phyloP scores from a whole-genome alignment of 1,140 invertebrate genomes.

The Galleria mellonella region DNA sequence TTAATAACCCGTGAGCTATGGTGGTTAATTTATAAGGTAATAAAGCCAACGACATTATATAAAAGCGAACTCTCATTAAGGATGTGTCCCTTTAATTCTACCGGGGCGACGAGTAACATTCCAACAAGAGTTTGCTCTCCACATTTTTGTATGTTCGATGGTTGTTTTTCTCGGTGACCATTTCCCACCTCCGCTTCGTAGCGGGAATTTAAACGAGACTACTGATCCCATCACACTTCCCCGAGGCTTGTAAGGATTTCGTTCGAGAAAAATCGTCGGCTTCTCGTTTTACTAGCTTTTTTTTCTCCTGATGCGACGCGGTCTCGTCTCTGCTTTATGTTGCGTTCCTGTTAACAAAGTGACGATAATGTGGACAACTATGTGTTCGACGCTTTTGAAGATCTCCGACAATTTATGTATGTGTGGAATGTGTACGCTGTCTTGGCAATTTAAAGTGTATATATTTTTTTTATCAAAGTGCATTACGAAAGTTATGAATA shows the following conservation, averaged over 20 bases:
- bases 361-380: background rate
- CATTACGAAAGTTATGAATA: too few relatives aligned
- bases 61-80: slow-evolving; percentile 45
- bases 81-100: slow-evolving; percentile 34
- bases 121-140: slow-evolving; percentile 48
- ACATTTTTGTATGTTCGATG: slow-evolving; percentile 45
- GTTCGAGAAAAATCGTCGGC: slow-evolving; percentile 20
- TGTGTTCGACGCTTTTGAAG: too few relatives aligned
- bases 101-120: slow-evolving; percentile 38
- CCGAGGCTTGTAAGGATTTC: slow-evolving; percentile 22
- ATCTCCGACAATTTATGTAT: too few relatives aligned
- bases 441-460: slow-evolving; percentile 10
- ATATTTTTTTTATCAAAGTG: background rate
- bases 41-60: slow-evolving; percentile 24
- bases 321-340: slow-evolving; percentile 11
- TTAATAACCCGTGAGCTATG: slow-evolving; percentile 12
- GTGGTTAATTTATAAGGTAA: slow-evolving; percentile 45
- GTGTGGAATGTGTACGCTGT: too few relatives aligned
- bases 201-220: slow-evolving; percentile 51
- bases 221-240: slow-evolving; percentile 26
- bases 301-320: slow-evolving; percentile 6
- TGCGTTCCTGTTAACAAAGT: slow-evolving; percentile 20
- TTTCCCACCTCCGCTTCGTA: slow-evolving; percentile 44
- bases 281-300: slow-evolving; percentile 4
- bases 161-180: slow-evolving; percentile 38